A percentile compares a stretch with the other conserved stretches of the same genome.
These are phyloP conservation scores for Brachyopa scutellaris DNA, from an alignment of 2,888 invertebrate species.

Conservation along the genomic window DNA sequence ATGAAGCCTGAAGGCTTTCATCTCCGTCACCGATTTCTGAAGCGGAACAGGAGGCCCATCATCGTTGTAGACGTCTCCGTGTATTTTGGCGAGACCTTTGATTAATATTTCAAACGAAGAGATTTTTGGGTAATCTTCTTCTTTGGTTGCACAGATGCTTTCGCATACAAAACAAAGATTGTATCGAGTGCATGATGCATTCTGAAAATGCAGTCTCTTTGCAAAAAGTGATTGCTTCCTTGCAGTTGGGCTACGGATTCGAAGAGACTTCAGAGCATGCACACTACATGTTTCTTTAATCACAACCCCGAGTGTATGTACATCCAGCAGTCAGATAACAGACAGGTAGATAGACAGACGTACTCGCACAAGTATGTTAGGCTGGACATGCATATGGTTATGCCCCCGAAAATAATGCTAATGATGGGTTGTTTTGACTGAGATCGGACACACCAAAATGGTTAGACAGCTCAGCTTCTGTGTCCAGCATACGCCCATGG, in stretches of 20 bases:
- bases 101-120: constrained; percentile 63
- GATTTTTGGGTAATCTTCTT: constrained; percentile 65
- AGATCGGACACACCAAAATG: constrained; percentile 65
- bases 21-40: constrained; percentile 26
- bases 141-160: constrained; percentile 41
- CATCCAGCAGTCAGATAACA: constrained; percentile 41
- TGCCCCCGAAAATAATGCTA: constrained; percentile 64
- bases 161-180: neutral
- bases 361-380: constrained; percentile 48
- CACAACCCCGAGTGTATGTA: constrained; percentile 20
- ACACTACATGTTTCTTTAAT: constrained; percentile 42
- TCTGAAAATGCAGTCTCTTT: constrained; percentile 50
- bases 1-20: constrained; percentile 21
- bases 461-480: constrained; percentile 56
- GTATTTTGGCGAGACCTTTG: constrained; percentile 62
- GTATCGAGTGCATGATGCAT: constrained; percentile 69
- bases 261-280: neutral
- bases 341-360: constrained; percentile 54
- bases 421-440: constrained; percentile 71
- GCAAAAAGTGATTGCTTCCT: constrained; percentile 26
- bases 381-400: constrained; percentile 41
- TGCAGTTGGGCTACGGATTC: constrained; percentile 52
- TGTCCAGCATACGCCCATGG: constrained; percentile 24
- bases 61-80: constrained; percentile 37
- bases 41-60: constrained; percentile 42